phyloP scores from a whole-genome alignment of 2,888 invertebrate species.

The Ophion obscuratus region DNA sequence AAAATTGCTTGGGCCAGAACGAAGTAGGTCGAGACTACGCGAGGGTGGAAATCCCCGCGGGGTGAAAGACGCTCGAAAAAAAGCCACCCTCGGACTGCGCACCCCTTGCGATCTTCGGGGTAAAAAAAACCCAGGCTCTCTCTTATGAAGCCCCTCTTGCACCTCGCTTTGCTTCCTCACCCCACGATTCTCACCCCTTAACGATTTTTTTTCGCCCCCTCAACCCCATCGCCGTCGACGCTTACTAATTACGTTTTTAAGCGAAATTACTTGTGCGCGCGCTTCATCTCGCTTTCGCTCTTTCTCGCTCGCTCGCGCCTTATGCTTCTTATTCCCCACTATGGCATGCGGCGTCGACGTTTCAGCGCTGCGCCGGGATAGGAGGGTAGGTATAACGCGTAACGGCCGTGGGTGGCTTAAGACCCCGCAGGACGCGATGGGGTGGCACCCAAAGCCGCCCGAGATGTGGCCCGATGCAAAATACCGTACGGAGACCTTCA shows the following conservation, averaged over 20 bases:
- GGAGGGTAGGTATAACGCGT: conserved; percentile 35
- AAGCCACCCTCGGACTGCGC: conserved; percentile 72
- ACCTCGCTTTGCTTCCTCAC: conserved; percentile 41
- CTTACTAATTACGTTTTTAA: conserved; percentile 83
- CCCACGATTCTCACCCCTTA: conserved; percentile 67
- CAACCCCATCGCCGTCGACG: conserved; percentile 76
- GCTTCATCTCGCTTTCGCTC: conserved; percentile 13
- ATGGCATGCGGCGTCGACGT: conserved; percentile 53
- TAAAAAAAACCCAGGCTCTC: conserved; percentile 73
- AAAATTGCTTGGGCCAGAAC: conserved; percentile 52
- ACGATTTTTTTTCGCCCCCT: conserved; percentile 68
- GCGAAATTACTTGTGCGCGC: conserved; percentile 81
- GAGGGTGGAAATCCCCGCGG: conserved; percentile 60
- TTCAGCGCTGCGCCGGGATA: conserved; percentile 24
- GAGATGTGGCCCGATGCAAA: conserved; percentile 60
- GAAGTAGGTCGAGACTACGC: conserved; percentile 62
- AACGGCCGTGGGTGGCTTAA: conserved; percentile 66
- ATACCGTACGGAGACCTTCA: conserved; percentile 50
- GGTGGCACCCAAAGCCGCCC: conserved; percentile 24
- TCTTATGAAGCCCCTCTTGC: conserved; percentile 14
- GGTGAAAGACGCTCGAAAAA: conserved; percentile 60
- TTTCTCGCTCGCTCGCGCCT: neutral
- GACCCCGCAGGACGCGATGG: conserved; percentile 61
- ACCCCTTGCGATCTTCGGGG: conserved; percentile 71
- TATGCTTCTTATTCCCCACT: neutral